A percentile compares a stretch with the other conserved stretches of the same genome.
phyloP scores from a whole-genome alignment of 2,113 vertebrate genomes.

The Xiphias gladius region DNA sequence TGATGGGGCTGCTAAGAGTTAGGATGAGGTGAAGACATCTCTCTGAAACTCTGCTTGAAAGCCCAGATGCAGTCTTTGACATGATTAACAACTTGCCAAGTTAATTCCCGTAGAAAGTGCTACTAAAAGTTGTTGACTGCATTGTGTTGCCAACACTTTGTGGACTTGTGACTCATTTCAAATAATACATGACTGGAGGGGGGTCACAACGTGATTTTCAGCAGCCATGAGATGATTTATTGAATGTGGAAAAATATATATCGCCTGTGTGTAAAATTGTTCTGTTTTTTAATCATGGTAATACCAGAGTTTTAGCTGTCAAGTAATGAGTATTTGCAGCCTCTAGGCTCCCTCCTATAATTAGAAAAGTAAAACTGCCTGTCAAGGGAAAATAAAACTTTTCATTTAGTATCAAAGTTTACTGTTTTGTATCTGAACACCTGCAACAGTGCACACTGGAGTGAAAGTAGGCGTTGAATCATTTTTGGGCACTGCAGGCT shows the following conservation, averaged over 20 bases:
- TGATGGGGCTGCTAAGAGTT: constrained; percentile 4
- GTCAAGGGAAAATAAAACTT: constrained; percentile 70
- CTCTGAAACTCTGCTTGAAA: constrained; percentile 6
- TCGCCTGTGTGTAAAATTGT: constrained; percentile 67
- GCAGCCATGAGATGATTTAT: constrained; percentile 70
- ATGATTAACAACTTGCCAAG: constrained; percentile 55
- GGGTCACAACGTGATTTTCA: constrained; percentile 58
- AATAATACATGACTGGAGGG: constrained; percentile 60
- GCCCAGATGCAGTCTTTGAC: constrained; percentile 29
- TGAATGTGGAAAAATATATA: constrained; percentile 66
- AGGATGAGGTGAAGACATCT: constrained; percentile 24
- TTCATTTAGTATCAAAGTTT: constrained; percentile 67
- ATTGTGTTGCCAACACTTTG: constrained; percentile 53
- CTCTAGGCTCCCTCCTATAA: constrained; percentile 68
- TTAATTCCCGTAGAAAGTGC: constrained; percentile 32
- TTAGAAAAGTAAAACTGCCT: constrained; percentile 69
- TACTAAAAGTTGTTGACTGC: constrained; percentile 49
- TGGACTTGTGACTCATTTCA: constrained; percentile 61
- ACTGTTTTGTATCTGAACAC: constrained; percentile 55
- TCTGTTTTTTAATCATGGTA: constrained; percentile 77
- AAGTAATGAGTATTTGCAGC: constrained; percentile 73
- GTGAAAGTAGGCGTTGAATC: constrained; percentile 41
- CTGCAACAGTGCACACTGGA: constrained; percentile 17
- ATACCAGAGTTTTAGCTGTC: constrained; percentile 74
- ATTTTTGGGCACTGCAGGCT: constrained; percentile 14